These are phyloP conservation scores for Heliconius charithonia DNA, from an alignment of 2,888 invertebrate species.

Conservation along the genomic window DNA sequence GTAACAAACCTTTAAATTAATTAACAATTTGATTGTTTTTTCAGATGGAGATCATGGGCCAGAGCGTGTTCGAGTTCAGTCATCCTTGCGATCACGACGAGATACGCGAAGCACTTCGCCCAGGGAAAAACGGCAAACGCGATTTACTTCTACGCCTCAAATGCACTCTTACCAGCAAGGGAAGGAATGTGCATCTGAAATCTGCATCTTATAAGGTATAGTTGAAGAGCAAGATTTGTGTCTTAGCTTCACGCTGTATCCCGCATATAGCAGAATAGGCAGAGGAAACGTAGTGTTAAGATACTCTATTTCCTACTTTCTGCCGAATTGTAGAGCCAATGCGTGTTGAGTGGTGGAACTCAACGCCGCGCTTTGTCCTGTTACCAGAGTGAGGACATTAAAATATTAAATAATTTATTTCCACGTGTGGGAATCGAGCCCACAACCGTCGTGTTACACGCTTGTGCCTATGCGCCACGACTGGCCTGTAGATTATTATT, in stretches of 20 bases:
- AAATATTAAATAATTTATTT: too few relatives aligned
- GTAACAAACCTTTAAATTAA: neutral
- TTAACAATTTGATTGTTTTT: constrained; percentile 55
- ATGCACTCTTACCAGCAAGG: constrained; percentile 96
- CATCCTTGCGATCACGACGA: constrained; percentile 98
- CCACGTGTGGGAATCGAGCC: too few relatives aligned
- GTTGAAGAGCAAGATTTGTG: neutral
- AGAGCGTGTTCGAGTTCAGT: constrained; percentile 95
- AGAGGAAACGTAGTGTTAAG: neutral
- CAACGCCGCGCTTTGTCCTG: too few relatives aligned
- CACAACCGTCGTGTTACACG: too few relatives aligned
- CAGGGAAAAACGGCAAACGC: constrained; percentile 73
- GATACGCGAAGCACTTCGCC: constrained; percentile 86
- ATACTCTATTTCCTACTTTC: neutral
- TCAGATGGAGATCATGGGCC: constrained; percentile 98
- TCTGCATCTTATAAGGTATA: constrained; percentile 97
- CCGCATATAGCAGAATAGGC: neutral
- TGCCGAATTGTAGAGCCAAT: too few relatives aligned
- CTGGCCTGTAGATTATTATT: neutral
- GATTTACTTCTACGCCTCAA: constrained; percentile 93
- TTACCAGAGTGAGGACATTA: too few relatives aligned
- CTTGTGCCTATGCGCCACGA: too few relatives aligned
- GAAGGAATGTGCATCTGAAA: constrained; percentile 97
- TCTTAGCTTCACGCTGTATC: neutral
- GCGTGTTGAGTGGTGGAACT: too few relatives aligned